phyloP scores from a whole-genome alignment of 2,113 vertebrate genomes.

The Eulemur macaco region DNA sequence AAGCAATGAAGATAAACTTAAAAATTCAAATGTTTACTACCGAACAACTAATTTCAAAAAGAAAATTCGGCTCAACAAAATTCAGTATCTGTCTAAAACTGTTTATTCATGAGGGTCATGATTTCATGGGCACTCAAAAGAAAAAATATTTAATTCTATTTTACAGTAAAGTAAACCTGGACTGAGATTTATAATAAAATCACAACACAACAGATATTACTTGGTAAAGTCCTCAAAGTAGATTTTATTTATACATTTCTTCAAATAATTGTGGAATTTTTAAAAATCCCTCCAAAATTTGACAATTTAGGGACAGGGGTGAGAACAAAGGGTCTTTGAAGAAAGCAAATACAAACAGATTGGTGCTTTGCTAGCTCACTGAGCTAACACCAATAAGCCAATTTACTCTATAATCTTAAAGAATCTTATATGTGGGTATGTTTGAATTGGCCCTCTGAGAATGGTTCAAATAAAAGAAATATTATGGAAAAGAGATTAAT shows the following conservation, averaged over 20 bases:
- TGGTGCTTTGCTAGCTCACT: conserved; percentile 37
- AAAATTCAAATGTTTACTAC: not conserved
- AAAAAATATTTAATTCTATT: conserved; percentile 23
- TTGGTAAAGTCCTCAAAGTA: conserved; percentile 79
- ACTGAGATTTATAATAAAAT: conserved; percentile 47
- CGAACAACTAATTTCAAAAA: not conserved
- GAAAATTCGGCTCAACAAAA: not conserved
- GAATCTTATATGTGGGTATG: conserved; percentile 19
- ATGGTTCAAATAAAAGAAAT: conserved; percentile 75
- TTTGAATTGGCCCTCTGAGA: conserved; percentile 67
- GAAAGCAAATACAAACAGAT: conserved; percentile 24
- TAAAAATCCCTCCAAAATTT: conserved; percentile 68
- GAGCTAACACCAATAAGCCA: conserved; percentile 61
- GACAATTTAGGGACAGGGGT: not conserved
- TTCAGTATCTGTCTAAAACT: not conserved
- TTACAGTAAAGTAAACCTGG: not conserved
- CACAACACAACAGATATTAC: conserved; percentile 58
- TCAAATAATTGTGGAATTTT: conserved; percentile 58
- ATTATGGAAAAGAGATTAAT: conserved; percentile 72
- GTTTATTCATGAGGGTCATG: not conserved
- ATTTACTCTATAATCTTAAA: conserved; percentile 28
- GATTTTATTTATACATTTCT: conserved; percentile 81
- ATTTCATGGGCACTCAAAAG: not conserved
- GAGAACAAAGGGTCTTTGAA: conserved; percentile 42
- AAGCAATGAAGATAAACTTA: not conserved